Evolutionary conservation across 2,797 vertebrate species (phyloP), one percentile per base, ranked within the genome.

Genomic region (Mus caroli): DNA sequence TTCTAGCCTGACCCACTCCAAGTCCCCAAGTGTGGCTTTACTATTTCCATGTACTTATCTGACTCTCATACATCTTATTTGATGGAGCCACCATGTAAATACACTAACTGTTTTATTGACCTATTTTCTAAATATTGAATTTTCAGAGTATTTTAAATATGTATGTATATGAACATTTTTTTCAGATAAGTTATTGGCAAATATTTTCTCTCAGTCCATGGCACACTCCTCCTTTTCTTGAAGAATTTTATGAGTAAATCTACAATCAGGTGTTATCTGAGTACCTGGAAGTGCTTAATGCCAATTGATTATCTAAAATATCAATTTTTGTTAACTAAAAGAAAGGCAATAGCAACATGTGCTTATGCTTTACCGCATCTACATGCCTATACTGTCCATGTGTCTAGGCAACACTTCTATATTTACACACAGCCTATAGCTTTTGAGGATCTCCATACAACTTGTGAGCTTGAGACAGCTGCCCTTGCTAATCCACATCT

Each of bases 111-210:
- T 85, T 94, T 94, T 17, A 50, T 77, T 83, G 28, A 20, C 12
- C 78, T 85, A 4, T 52, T 67, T 95, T 78, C 24, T 80, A 73
- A 37, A 69, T 78, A 40, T 11, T 71, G 17, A 50, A 17, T 37
- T 91, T 91, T 58, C 62, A 60, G 88, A 71, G 58, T 85, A 60
- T 69, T 93, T 92, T 88, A 84, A 87, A 80, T 40, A 52, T 60
- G 64, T n/a, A 43, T 7, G 9, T 76, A 28, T n/a, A 43, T 1
- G 75, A 90, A 24, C 73, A 6, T 54, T 89, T 62, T 62, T 58
- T 73, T 86, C 54, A 86, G 19, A 83, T 75, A 67, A 22, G 2
- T 75, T 31, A 90, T 69, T 92, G 82, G 19, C 26, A 94, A 94
- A 67, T 67, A 64, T 79, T 90, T 91, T 83, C 52, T 84, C 19